A percentile compares a stretch with the other conserved stretches of the same genome.
These are phyloP conservation scores for Nibea albiflora DNA, from an alignment of 2,113 vertebrate genomes.

Conservation along the genomic window DNA sequence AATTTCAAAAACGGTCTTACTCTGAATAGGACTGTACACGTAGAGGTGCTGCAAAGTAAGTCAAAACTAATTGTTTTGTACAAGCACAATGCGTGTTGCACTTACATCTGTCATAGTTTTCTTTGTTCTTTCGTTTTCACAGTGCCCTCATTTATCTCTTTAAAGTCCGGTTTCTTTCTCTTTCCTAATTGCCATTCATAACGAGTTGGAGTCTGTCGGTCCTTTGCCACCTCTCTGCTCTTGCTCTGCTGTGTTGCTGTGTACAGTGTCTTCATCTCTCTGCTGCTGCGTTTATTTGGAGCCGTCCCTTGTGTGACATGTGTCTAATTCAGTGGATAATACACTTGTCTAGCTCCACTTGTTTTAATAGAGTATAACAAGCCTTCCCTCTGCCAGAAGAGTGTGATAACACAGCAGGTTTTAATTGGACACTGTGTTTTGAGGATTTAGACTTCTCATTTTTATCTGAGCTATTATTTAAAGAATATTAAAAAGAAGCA, in stretches of 20 bases:
- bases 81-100: background rate
- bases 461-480: slow-evolving; percentile 14
- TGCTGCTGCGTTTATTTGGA: slow-evolving; percentile 43
- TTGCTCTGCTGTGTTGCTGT: slow-evolving; percentile 4
- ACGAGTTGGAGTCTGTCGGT: background rate
- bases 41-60: slow-evolving; percentile 81
- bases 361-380: slow-evolving; percentile 52
- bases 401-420: slow-evolving; percentile 35
- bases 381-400: slow-evolving; percentile 26
- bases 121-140: background rate
- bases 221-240: slow-evolving; percentile 7
- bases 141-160: slow-evolving; percentile 12
- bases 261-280: slow-evolving; percentile 38
- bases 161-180: slow-evolving; percentile 14
- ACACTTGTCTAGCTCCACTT: slow-evolving; percentile 46
- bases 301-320: slow-evolving; percentile 48
- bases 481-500: slow-evolving; percentile 4
- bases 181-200: slow-evolving; percentile 29
- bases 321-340: slow-evolving; percentile 59
- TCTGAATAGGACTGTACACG: slow-evolving; percentile 18
- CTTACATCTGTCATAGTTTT: background rate
- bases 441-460: slow-evolving; percentile 25
- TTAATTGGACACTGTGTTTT: slow-evolving; percentile 51
- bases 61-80: background rate
- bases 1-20: background rate